phyloP scores from a whole-genome alignment of 2,113 vertebrate species.

The Melanerpes aurifrons region DNA sequence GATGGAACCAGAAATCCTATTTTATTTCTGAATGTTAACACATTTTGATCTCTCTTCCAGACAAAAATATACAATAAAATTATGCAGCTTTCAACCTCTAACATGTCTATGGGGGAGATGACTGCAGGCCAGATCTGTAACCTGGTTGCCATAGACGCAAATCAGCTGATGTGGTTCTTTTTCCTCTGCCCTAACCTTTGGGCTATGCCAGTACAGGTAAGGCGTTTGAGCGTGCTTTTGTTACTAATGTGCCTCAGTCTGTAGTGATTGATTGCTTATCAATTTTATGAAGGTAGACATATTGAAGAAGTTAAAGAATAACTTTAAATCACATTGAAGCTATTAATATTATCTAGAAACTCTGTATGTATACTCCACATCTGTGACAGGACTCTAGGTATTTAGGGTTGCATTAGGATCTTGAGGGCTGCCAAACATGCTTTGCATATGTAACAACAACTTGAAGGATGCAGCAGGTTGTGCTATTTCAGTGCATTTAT shows the following conservation, averaged over 20 bases:
- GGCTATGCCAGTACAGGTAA: slow-evolving; percentile 98
- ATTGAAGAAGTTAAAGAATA: not conserved
- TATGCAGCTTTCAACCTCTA: slow-evolving; percentile 96
- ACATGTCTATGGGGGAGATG: slow-evolving; percentile 98
- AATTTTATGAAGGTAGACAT: not conserved
- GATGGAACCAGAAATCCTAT: not conserved
- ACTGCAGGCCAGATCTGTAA: slow-evolving; percentile 97
- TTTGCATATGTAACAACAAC: slow-evolving; percentile 19
- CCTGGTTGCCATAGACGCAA: slow-evolving; percentile 96
- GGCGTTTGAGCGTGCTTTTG: not conserved
- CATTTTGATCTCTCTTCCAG: slow-evolving; percentile 72
- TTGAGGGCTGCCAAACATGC: not conserved
- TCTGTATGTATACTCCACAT: not conserved
- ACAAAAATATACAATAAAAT: slow-evolving; percentile 99
- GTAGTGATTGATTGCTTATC: not conserved
- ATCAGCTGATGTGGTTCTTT: slow-evolving; percentile 99
- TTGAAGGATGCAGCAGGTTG: not conserved
- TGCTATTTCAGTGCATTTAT: not conserved
- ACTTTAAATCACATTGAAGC: not conserved
- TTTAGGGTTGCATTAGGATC: not conserved
- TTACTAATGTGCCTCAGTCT: not conserved
- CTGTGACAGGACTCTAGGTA: not conserved
- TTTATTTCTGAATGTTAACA: not conserved
- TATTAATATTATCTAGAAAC: not conserved
- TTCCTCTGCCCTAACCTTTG: slow-evolving; percentile 98